Conservation (phyloP, 1,140 invertebrate species). For the Muscidifurax raptorellus region DNA sequence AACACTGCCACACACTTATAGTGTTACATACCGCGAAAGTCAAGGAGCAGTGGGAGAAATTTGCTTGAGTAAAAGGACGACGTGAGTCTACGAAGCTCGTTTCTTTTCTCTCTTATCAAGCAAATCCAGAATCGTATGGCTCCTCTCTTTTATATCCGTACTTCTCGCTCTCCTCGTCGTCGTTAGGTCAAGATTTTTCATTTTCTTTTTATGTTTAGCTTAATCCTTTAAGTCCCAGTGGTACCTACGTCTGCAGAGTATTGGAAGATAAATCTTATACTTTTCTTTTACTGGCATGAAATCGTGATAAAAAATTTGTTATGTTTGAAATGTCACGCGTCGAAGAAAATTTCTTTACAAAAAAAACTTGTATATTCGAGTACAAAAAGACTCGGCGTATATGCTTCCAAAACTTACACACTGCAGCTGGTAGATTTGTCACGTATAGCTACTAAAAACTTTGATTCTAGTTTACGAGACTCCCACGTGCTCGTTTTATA, state of each 20-base stretch:
- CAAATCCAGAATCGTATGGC: neutral
- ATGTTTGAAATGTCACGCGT: too few species aligned
- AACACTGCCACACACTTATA: too few species aligned
- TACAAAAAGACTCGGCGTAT: neutral
- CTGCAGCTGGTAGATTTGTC: neutral
- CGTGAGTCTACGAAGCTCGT: neutral
- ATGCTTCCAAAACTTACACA: neutral
- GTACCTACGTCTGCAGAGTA: too few species aligned
- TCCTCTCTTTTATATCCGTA: neutral
- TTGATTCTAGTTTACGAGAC: slow-evolving; percentile 9
- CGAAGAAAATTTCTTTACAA: neutral
- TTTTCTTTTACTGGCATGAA: too few species aligned
- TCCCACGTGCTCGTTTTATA: neutral
- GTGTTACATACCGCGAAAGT: neutral
- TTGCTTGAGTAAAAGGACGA: neutral
- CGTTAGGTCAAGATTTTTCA: neutral
- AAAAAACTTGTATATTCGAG: neutral
- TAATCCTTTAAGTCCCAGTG: too few species aligned
- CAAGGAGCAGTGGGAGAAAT: neutral
- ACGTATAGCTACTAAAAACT: neutral
- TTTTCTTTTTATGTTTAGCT: neutral
- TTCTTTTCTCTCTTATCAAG: neutral
- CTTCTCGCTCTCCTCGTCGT: neutral
- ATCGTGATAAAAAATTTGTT: too few species aligned
- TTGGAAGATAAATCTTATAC: too few species aligned